Conservation (phyloP, 2,888 invertebrate genomes). For the Zootermopsis nevadensis region DNA sequence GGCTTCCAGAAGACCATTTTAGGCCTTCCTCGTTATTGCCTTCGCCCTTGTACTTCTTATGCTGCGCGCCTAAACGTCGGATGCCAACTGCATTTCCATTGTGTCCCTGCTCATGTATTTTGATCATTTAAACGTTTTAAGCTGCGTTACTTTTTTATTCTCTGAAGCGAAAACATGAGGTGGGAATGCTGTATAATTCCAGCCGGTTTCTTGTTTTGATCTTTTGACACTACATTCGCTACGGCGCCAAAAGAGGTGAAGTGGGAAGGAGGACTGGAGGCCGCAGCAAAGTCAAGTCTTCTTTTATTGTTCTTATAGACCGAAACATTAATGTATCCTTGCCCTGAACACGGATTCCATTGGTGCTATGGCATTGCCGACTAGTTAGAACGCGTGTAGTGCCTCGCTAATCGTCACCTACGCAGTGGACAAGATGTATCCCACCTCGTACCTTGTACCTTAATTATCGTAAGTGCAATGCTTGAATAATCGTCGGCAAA, state of each 20-base stretch:
- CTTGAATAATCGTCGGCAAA: too few relatives aligned
- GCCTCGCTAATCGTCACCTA: slow-evolving; percentile 14
- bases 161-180: neutral
- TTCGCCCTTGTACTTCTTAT: too few relatives aligned
- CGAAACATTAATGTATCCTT: neutral
- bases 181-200: slow-evolving; percentile 32
- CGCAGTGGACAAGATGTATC: neutral
- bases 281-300: neutral
- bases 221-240: neutral
- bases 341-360: neutral
- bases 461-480: too few relatives aligned
- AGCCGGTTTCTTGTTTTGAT: neutral
- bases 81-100: neutral
- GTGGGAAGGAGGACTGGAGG: neutral
- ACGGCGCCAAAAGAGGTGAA: too few relatives aligned
- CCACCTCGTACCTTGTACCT: too few relatives aligned
- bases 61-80: too few relatives aligned
- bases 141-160: neutral
- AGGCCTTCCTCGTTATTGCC: too few relatives aligned
- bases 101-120: neutral
- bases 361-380: too few relatives aligned
- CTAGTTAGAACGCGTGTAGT: neutral
- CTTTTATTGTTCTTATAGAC: neutral
- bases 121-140: slow-evolving; percentile 28
- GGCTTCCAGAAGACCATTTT: too few relatives aligned